These are phyloP conservation scores for Lepidochrysops patricia DNA, from an alignment of 2,888 invertebrate species.

Conservation along the genomic window DNA sequence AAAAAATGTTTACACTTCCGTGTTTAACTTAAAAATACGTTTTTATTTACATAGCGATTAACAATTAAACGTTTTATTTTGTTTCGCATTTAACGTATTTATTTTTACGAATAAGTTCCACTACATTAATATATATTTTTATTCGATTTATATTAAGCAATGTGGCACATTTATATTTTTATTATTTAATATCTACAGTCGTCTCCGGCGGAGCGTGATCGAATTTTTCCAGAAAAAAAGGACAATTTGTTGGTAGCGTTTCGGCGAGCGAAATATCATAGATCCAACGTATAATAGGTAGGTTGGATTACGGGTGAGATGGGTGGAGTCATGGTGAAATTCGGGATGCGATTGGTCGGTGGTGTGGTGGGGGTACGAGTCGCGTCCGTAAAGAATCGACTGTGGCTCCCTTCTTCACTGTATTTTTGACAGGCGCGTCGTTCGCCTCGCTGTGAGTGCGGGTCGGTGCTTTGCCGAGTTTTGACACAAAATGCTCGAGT, in stretches of 20 bases:
- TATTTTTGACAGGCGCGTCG: constrained; percentile 39
- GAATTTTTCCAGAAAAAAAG: constrained; percentile 47
- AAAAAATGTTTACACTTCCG: not conserved
- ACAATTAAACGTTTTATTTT: constrained; percentile 8
- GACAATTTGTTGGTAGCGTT: constrained; percentile 48
- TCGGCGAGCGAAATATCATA: constrained; percentile 55
- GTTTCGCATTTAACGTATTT: not conserved
- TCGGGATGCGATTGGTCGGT: constrained; percentile 42
- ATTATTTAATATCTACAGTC: not conserved
- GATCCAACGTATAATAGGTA: constrained; percentile 57
- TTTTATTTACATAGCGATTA: not conserved
- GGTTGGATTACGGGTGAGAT: constrained; percentile 43
- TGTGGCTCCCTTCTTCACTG: constrained; percentile 37
- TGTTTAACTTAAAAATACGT: not conserved
- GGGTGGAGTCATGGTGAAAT: constrained; percentile 43
- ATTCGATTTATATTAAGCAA: not conserved
- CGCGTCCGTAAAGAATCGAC: constrained; percentile 28
- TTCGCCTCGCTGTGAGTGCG: constrained; percentile 30
- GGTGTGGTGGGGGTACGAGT: constrained; percentile 34
- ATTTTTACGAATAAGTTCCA: not conserved
- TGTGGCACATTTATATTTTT: not conserved
- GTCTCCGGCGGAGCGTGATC: constrained; percentile 12
- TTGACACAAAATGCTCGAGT: constrained; percentile 78
- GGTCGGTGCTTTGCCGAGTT: constrained; percentile 32
- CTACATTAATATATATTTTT: too few relatives aligned